Evolutionary conservation across 2,888 invertebrate species (phyloP).

Genomic region (Tipula confusa): DNA sequence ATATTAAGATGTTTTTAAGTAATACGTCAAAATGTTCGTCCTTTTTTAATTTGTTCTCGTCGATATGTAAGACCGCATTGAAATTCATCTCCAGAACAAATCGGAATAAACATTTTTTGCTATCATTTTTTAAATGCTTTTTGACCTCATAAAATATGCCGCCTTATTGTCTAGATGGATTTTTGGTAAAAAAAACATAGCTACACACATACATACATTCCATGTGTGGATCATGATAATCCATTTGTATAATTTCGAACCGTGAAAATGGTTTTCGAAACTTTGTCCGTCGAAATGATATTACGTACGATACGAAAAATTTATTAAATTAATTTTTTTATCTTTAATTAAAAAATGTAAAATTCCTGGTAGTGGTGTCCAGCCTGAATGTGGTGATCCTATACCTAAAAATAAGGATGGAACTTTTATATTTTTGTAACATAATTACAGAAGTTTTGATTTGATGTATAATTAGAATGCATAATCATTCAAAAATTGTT

Average conservation of each 20-base stretch:
- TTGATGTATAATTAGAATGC: not conserved
- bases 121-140: not conserved
- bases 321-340: not conserved
- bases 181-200: too few species aligned
- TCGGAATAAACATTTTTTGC: not conserved
- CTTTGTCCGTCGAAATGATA: not conserved
- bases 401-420: not conserved
- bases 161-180: not conserved
- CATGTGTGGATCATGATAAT: not conserved
- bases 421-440: not conserved
- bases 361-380: not conserved
- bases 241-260: not conserved
- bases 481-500: not conserved
- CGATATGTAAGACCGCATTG: not conserved
- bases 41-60: not conserved
- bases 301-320: not conserved
- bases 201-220: not conserved
- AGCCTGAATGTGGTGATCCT: too few species aligned
- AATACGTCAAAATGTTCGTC: not conserved
- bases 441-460: not conserved
- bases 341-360: not conserved
- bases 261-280: not conserved
- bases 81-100: not conserved
- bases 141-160: conserved; percentile 7
- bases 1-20: not conserved